phyloP scores from a whole-genome alignment of 2,797 vertebrate genomes.

The Siniperca scherzeri region DNA sequence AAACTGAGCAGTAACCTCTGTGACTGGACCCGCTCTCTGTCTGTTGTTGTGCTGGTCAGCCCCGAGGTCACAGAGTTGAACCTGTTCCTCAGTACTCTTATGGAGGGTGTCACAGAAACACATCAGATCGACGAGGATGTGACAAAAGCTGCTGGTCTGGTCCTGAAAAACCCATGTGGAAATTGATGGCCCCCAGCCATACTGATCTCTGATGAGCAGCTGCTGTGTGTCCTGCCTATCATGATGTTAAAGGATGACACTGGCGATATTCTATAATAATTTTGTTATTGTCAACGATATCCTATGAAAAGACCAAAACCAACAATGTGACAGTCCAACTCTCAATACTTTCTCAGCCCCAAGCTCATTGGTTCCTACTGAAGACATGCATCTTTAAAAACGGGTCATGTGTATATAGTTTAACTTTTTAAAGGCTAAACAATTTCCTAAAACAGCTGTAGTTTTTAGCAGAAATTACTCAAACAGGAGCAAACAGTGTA shows the following conservation, averaged over 20 bases:
- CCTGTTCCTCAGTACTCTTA: background rate
- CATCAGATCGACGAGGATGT: background rate
- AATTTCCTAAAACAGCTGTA: background rate
- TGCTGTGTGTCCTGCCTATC: background rate
- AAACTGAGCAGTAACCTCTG: background rate
- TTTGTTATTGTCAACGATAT: background rate
- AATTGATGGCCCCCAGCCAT: background rate
- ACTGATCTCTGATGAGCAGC: slow-evolving; percentile 1
- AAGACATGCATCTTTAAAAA: slow-evolving; percentile 7
- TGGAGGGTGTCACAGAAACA: background rate
- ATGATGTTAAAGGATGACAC: background rate
- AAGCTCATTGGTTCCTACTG: background rate
- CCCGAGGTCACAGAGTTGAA: slow-evolving; percentile 16
- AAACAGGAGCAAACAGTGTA: background rate
- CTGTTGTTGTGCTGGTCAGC: slow-evolving; percentile 1
- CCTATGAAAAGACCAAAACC: background rate
- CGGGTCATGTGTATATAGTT: background rate
- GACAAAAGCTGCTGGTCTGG: background rate
- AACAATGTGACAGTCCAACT: background rate
- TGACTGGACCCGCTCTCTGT: slow-evolving; percentile 1
- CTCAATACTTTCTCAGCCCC: background rate
- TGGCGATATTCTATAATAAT: background rate
- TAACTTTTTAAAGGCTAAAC: background rate
- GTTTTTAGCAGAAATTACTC: background rate
- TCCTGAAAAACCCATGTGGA: slow-evolving; percentile 2